Percentiles rank a stretch among this genome's conserved stretches.
phyloP scores from a whole-genome alignment of 2,888 invertebrate genomes.

The Eupsilia transversa region DNA sequence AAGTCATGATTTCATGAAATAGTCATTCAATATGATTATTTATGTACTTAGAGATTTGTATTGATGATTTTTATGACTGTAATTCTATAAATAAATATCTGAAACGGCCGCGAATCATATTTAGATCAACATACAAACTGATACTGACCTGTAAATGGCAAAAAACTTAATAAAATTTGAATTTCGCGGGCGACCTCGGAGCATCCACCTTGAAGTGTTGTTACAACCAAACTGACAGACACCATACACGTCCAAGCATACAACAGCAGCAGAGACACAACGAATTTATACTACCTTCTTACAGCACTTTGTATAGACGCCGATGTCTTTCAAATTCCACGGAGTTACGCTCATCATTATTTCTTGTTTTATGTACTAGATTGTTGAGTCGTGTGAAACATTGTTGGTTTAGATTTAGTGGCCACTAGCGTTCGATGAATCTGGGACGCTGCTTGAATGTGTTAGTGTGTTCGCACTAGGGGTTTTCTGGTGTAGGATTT shows the following conservation, averaged over 20 bases:
- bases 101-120: too few species aligned
- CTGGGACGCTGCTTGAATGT: slow-evolving; percentile 52
- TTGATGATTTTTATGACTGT: too few species aligned
- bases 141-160: too few species aligned
- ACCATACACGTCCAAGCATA: slow-evolving; percentile 66
- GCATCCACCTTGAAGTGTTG: too few species aligned
- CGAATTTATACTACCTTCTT: slow-evolving; percentile 86
- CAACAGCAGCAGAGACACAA: slow-evolving; percentile 59
- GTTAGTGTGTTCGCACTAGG: slow-evolving; percentile 3
- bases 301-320: slow-evolving; percentile 71
- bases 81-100: too few species aligned
- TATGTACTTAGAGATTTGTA: too few species aligned
- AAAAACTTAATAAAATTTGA: too few species aligned
- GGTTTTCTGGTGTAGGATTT: neutral
- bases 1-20: too few species aligned
- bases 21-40: too few species aligned
- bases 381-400: slow-evolving; percentile 63
- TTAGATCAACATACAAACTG: too few species aligned
- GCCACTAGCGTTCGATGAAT: slow-evolving; percentile 35
- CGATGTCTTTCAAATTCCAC: slow-evolving; percentile 60
- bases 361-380: slow-evolving; percentile 64
- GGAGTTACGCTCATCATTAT: slow-evolving; percentile 66
- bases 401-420: slow-evolving; percentile 61
- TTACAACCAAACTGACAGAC: slow-evolving; percentile 26
- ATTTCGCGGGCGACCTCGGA: too few species aligned